These are phyloP conservation scores for Spinibarbus caldwelli DNA, from an alignment of 2,797 vertebrate genomes.

Conservation along the genomic window DNA sequence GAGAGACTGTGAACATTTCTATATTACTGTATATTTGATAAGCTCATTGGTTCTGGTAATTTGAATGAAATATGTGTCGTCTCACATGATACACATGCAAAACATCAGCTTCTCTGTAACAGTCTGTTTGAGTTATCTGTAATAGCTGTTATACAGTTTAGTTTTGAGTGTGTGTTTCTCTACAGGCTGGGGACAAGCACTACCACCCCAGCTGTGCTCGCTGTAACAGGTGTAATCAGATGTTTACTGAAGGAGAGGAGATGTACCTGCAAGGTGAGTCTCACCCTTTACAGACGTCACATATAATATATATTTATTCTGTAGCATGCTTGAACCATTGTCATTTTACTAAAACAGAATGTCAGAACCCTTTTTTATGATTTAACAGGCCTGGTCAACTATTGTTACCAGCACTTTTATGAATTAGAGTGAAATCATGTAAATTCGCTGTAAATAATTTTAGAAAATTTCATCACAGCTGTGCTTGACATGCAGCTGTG, in stretches of 20 bases:
- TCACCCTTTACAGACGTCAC: not conserved
- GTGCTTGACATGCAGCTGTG: not conserved
- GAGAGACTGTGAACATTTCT: not conserved
- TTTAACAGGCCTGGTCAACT: not conserved
- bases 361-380: not conserved
- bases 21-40: conserved; percentile 28
- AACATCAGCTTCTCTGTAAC: not conserved
- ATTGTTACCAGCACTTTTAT: not conserved
- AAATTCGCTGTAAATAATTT: not conserved
- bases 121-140: conserved; percentile 25
- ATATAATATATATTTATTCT: not conserved
- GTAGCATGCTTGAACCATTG: not conserved
- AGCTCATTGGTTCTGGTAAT: conserved; percentile 11
- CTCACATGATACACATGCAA: conserved; percentile 39
- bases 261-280: conserved; percentile 96
- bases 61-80: conserved; percentile 5
- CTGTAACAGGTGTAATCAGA: conserved; percentile 93
- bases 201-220: conserved; percentile 96
- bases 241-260: conserved; percentile 97
- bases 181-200: conserved; percentile 93
- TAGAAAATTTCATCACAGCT: too few species aligned
- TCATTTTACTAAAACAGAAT: not conserved
- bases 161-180: conserved; percentile 42
- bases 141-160: not conserved
- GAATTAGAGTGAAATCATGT: not conserved